Evolutionary conservation across 2,797 vertebrate genomes (phyloP).

Genomic region (Poeciliopsis presidionis): DNA sequence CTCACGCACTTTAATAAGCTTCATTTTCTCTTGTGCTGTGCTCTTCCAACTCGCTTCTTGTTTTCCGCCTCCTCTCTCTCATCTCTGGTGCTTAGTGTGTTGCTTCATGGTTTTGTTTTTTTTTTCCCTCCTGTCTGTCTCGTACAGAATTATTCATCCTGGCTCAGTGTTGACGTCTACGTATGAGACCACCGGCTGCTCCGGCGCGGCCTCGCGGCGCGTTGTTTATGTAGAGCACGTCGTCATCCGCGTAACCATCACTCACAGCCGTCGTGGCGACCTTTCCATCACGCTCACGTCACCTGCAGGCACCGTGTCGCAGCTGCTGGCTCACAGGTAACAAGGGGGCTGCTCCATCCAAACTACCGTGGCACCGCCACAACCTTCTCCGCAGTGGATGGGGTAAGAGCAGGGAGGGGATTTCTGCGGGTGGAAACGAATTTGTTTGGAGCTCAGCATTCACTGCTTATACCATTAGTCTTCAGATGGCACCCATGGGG

Average conservation of each 20-base stretch:
- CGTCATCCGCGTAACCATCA: conserved; percentile 86
- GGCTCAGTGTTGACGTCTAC: conserved; percentile 85
- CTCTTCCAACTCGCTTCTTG: conserved; percentile 25
- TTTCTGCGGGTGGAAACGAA: neutral
- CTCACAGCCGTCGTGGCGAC: conserved; percentile 89
- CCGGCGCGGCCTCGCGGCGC: conserved; percentile 79
- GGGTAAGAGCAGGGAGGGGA: neutral
- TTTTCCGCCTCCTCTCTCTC: conserved; percentile 31
- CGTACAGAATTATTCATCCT: conserved; percentile 85
- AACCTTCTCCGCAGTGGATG: neutral
- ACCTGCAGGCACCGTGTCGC: conserved; percentile 91
- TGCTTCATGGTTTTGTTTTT: conserved; percentile 23
- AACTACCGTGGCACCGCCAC: neutral
- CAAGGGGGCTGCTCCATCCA: neutral
- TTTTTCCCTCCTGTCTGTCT: conserved; percentile 6
- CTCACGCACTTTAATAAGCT: conserved; percentile 41
- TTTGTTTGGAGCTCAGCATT: conserved; percentile 12
- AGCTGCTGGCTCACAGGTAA: conserved; percentile 92
- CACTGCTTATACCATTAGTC: conserved; percentile 13
- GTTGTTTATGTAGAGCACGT: conserved; percentile 93
- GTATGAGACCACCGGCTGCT: conserved; percentile 87
- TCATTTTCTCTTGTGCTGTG: conserved; percentile 24
- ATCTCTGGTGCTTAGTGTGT: conserved; percentile 25
- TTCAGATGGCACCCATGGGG: conserved; percentile 25
- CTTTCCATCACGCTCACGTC: conserved; percentile 92